Evolutionary conservation across 1,140 invertebrate genomes (phyloP).

Genomic region (Thaumetopoea pityocampa): DNA sequence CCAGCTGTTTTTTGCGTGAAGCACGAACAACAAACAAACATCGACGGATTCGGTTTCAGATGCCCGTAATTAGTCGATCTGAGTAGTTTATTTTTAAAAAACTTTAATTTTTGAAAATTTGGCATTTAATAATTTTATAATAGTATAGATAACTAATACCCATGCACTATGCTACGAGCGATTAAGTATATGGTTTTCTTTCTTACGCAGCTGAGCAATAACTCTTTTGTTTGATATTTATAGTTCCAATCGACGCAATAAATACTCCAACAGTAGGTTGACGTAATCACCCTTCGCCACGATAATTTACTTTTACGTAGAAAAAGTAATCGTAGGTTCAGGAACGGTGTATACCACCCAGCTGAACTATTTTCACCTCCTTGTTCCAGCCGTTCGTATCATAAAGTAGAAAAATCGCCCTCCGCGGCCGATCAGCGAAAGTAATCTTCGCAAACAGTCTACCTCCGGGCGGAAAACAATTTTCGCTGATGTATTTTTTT

Average conservation of each 20-base stretch:
- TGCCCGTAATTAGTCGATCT: no score
- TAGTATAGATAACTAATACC: no score
- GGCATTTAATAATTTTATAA: no score
- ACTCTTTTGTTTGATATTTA: no score
- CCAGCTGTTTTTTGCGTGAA: no score
- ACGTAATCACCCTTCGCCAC: neutral
- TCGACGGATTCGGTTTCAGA: no score
- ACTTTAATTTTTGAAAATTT: no score
- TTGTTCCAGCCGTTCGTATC: slow-evolving; percentile 28
- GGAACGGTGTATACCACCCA: slow-evolving; percentile 19
- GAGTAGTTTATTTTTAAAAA: no score
- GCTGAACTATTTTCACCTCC: slow-evolving; percentile 31
- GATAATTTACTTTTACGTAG: slow-evolving; percentile 1
- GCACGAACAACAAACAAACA: no score
- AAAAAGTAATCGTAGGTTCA: slow-evolving; percentile 10
- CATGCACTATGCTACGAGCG: no score
- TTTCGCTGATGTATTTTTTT: slow-evolving; percentile 44
- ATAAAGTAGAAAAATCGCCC: slow-evolving; percentile 43
- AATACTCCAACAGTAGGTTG: neutral
- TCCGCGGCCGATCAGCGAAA: slow-evolving; percentile 35
- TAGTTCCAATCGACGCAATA: neutral
- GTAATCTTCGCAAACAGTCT: slow-evolving; percentile 40
- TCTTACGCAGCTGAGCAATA: no score
- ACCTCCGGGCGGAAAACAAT: slow-evolving; percentile 41
- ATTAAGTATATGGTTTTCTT: no score